phyloP scores from a whole-genome alignment of 2,888 invertebrate genomes.

The Standfussiana lucernea region DNA sequence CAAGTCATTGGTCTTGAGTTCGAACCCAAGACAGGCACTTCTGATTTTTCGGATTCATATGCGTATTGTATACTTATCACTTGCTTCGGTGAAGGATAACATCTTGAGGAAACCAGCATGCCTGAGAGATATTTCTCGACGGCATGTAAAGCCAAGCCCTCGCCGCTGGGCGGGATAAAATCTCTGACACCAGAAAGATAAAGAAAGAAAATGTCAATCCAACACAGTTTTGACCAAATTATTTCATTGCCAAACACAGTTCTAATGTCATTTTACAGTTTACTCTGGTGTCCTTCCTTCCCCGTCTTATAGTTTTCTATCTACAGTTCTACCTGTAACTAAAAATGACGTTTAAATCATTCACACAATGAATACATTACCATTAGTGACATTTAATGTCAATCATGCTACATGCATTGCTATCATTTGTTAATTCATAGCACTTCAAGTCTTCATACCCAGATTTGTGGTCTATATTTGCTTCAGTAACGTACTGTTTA shows the following conservation, averaged over 20 bases:
- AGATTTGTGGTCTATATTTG: neutral
- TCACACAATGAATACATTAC: neutral
- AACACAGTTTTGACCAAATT: too few relatives aligned
- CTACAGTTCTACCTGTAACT: neutral
- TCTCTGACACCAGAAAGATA: too few relatives aligned
- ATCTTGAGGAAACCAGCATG: too few relatives aligned
- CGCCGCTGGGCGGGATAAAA: too few relatives aligned
- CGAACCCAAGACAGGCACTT: too few relatives aligned
- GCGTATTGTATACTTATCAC: too few relatives aligned
- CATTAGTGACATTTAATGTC: slow-evolving; percentile 8
- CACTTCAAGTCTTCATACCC: slow-evolving; percentile 5
- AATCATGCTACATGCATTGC: slow-evolving; percentile 15
- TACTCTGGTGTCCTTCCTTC: neutral
- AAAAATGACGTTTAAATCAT: neutral
- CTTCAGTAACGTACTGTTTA: neutral
- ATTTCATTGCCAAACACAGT: neutral
- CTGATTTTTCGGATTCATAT: too few relatives aligned
- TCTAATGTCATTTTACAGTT: neutral
- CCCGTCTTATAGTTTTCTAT: neutral
- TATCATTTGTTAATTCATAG: slow-evolving; percentile 13
- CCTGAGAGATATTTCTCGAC: too few relatives aligned
- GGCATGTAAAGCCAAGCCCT: too few relatives aligned
- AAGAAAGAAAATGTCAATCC: too few relatives aligned
- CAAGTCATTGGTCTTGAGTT: too few relatives aligned
- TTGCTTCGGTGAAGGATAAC: too few relatives aligned